Percentiles rank a stretch among this genome's conserved stretches.
These are phyloP conservation scores for Notodonta dromedarius DNA, from an alignment of 2,888 invertebrate species.

Conservation along the genomic window DNA sequence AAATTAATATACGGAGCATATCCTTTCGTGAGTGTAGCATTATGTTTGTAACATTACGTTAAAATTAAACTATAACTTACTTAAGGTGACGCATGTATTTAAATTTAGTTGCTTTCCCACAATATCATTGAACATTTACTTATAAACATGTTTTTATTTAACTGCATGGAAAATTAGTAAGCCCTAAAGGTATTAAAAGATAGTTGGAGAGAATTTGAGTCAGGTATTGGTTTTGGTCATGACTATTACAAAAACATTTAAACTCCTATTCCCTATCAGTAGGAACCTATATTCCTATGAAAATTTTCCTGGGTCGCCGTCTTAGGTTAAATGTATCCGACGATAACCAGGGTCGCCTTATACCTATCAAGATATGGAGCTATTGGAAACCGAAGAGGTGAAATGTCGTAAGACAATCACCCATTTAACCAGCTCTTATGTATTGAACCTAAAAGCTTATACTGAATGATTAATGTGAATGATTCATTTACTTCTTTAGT, in stretches of 20 bases:
- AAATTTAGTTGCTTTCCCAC: no score
- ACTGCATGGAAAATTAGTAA: no score
- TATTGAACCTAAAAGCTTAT: neutral
- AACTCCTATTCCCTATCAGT: neutral
- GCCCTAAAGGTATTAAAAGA: no score
- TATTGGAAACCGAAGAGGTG: neutral
- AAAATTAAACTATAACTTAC: no score
- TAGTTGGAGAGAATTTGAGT: no score
- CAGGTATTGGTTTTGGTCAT: no score
- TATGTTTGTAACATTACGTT: no score
- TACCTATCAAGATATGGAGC: neutral
- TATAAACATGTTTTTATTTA: no score
- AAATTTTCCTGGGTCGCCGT: neutral
- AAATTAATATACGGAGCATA: neutral
- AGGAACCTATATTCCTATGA: neutral
- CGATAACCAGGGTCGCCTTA: neutral
- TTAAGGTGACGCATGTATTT: no score
- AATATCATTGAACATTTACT: no score
- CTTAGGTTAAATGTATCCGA: neutral
- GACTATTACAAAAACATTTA: no score
- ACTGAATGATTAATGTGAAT: neutral
- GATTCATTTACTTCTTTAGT: no score
- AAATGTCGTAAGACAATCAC: slow-evolving; percentile 2
- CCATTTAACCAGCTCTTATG: neutral
- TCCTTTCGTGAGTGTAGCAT: neutral